These are phyloP conservation scores for Agapetus fuscipes DNA, from an alignment of 2,888 invertebrate species.

Conservation along the genomic window DNA sequence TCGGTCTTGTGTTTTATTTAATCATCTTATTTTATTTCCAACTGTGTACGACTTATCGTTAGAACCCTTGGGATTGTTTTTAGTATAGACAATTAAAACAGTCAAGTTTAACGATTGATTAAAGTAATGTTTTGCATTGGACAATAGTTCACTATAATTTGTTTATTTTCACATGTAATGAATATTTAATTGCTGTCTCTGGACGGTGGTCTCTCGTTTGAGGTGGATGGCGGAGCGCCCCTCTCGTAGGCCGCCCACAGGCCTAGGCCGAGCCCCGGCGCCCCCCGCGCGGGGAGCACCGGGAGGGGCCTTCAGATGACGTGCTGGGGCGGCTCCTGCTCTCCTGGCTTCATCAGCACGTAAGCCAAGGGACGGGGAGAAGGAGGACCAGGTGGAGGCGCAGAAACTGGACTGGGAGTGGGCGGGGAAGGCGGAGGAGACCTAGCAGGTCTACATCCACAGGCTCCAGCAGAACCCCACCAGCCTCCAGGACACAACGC, in stretches of 20 bases:
- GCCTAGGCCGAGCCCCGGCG: too few relatives aligned
- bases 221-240: slow-evolving; percentile 30
- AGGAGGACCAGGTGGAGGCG: slow-evolving; percentile 27
- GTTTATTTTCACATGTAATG: too few relatives aligned
- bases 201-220: slow-evolving; percentile 23
- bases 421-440: slow-evolving; percentile 33
- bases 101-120: too few relatives aligned
- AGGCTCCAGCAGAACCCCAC: slow-evolving; percentile 32
- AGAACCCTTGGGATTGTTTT: too few relatives aligned
- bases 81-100: too few relatives aligned
- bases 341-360: slow-evolving; percentile 53
- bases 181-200: slow-evolving; percentile 15
- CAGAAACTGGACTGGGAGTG: slow-evolving; percentile 22
- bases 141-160: too few relatives aligned
- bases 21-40: too few relatives aligned
- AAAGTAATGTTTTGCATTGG: too few relatives aligned
- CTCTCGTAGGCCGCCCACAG: slow-evolving; percentile 35
- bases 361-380: slow-evolving; percentile 50
- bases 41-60: too few relatives aligned
- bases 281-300: slow-evolving; percentile 63
- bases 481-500: slow-evolving; percentile 26
- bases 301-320: slow-evolving; percentile 81
- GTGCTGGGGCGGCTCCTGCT: slow-evolving; percentile 48
- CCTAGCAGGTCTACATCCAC: slow-evolving; percentile 36
- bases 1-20: too few relatives aligned